phyloP scores from a whole-genome alignment of 2,797 vertebrate genomes.

The Eremophila alpestris region DNA sequence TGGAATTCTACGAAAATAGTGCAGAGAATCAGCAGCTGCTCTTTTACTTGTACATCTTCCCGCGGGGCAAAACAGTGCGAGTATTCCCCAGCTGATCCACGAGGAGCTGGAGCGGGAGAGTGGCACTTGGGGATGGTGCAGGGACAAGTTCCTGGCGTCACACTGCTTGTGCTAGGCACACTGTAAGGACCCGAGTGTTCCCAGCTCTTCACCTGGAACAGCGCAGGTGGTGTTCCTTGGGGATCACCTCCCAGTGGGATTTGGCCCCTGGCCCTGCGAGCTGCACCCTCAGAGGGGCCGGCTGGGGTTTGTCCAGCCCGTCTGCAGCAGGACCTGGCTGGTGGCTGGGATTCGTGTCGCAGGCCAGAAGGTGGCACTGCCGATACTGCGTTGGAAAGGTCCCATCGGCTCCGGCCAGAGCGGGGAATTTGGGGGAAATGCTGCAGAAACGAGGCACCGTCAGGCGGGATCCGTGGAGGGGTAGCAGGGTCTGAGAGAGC shows the following conservation, averaged over 20 bases:
- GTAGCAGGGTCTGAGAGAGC: background rate
- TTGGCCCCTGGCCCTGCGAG: accelerated
- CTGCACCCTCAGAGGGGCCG: background rate
- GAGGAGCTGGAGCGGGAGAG: background rate
- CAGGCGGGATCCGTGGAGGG: background rate
- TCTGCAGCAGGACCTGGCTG: background rate
- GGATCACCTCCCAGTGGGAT: background rate
- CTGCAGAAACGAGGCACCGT: background rate
- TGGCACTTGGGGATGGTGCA: background rate
- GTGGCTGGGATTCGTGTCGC: conserved; percentile 18
- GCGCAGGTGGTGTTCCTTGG: background rate
- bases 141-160: background rate
- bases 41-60: background rate
- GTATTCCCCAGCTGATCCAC: background rate
- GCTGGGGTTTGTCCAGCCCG: accelerated
- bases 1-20: background rate
- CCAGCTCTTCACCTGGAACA: background rate
- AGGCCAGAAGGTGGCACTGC: conserved; percentile 79
- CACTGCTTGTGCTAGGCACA: background rate
- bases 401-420: background rate
- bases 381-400: conserved; percentile 61
- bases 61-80: accelerated
- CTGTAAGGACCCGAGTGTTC: accelerated
- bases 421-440: background rate
- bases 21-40: background rate